Base-by-base conservation (phyloP, 2,797 vertebrate species). In the Morus bassanus region DNA sequence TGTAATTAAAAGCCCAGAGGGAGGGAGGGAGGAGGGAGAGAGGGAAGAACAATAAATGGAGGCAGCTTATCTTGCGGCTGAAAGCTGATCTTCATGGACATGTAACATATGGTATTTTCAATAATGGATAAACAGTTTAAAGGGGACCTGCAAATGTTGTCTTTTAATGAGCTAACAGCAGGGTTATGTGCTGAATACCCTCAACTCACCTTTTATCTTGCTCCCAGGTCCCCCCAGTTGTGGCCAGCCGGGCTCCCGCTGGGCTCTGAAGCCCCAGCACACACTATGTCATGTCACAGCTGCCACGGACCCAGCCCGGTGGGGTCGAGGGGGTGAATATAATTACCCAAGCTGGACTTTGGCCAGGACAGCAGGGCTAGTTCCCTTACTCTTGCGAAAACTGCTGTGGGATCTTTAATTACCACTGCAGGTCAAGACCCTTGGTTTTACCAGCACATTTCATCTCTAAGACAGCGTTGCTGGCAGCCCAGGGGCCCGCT, bases 51-150 rank as follows among this genome's bases (percentile, higher is more conserved):
- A 95, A 91, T 89, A 35, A 82, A 46, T 48, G 96, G 91, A 82
- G 45, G n/a, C 75, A 25, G 91, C 95, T 94, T 64, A 50, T 93
- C 91, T 95, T 3, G 85, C 11, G 39, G 88, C 79, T 70, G 82
- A 53, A 93, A 82, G 93, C 92, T 94, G 95, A 95, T 95, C 77
- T 18, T 73, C 59, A 53, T 13, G 93, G 96, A 93, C 89, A 57
- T 43, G 95, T 69, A 92, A 30, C 95, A 95, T 93, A 79, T 93
- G 96, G 97, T 63, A 77, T 85, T 80, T 85, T 90, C 95, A 95
- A 93, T 93, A 93, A 96, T 94, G 96, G 96, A 96, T 88, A 81
- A 96, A 95, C 88, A 14, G 84, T 88, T 90, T 92, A 95, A 63
- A 74, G 94, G 88, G 88, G 89, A 96, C 79, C 81, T 60, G 80